phyloP scores from a whole-genome alignment of 2,113 vertebrate species.

The Cyanoliseus patagonus region DNA sequence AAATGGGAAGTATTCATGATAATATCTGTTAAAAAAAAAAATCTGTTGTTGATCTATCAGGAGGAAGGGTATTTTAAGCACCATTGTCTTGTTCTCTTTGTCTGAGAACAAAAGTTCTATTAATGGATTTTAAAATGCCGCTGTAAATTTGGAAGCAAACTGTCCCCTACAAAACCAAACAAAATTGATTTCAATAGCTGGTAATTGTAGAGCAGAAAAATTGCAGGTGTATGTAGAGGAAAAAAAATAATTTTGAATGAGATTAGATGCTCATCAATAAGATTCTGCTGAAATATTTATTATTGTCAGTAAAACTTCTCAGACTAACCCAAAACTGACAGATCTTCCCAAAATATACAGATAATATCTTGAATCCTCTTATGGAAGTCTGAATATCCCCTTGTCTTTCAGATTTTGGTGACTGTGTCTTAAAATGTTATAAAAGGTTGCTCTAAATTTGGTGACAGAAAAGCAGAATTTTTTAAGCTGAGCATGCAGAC shows the following conservation, averaged over 20 bases:
- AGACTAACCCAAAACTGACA: neutral
- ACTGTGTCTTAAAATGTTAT: neutral
- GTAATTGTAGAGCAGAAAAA: neutral
- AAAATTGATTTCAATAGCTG: neutral
- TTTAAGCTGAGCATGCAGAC: neutral
- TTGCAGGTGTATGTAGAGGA: neutral
- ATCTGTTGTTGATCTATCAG: neutral
- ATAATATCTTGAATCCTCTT: neutral
- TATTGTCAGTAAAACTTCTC: neutral
- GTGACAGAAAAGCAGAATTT: neutral
- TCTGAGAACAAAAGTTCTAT: neutral
- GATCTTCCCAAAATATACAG: neutral
- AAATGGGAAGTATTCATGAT: neutral
- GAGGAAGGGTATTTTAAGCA: neutral
- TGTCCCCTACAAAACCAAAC: neutral
- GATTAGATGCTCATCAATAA: neutral
- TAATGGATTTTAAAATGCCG: neutral
- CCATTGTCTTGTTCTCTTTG: neutral
- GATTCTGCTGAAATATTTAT: neutral
- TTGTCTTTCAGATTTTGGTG: neutral
- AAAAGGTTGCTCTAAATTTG: neutral
- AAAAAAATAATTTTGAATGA: neutral
- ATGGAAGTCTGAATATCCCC: neutral
- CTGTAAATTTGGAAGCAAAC: neutral
- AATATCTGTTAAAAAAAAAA: neutral